Evolutionary conservation across 2,113 vertebrate genomes (phyloP).

Genomic region (Thunnus maccoyii): DNA sequence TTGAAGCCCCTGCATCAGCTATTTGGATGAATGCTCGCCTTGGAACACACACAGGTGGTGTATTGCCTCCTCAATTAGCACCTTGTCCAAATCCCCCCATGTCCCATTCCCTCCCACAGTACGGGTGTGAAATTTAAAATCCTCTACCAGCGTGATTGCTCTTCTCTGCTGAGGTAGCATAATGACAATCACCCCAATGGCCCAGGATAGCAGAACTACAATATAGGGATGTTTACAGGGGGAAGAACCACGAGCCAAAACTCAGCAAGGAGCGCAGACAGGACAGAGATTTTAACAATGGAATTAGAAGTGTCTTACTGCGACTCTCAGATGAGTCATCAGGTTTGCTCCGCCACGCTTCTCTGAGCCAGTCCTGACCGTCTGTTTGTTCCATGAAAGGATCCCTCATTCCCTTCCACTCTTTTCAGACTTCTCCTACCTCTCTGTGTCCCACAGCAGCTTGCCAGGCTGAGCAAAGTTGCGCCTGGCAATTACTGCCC

Average conservation of each 20-base stretch:
- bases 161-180: conserved; percentile 76
- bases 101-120: conserved; percentile 55
- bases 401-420: conserved; percentile 9
- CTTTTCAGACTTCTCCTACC: conserved; percentile 20
- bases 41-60: conserved; percentile 57
- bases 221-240: conserved; percentile 40
- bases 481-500: conserved; percentile 71
- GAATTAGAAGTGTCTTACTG: conserved; percentile 55
- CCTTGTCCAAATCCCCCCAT: conserved; percentile 60
- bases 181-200: conserved; percentile 74
- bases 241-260: conserved; percentile 61
- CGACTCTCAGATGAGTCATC: conserved; percentile 69
- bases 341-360: conserved; percentile 53
- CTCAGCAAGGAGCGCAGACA: conserved; percentile 52
- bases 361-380: conserved; percentile 51
- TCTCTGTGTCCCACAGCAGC: conserved; percentile 56
- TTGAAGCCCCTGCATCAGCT: conserved; percentile 69
- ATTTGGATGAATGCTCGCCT: conserved; percentile 51
- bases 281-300: conserved; percentile 67
- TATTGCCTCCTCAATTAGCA: conserved; percentile 78
- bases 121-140: conserved; percentile 68
- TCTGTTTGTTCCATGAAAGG: conserved; percentile 61
- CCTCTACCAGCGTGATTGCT: conserved; percentile 40
- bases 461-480: conserved; percentile 69
- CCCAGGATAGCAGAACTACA: conserved; percentile 45